These are phyloP conservation scores for Melanotaenia nigrans DNA, from an alignment of 2,797 vertebrate species.

Conservation along the genomic window DNA sequence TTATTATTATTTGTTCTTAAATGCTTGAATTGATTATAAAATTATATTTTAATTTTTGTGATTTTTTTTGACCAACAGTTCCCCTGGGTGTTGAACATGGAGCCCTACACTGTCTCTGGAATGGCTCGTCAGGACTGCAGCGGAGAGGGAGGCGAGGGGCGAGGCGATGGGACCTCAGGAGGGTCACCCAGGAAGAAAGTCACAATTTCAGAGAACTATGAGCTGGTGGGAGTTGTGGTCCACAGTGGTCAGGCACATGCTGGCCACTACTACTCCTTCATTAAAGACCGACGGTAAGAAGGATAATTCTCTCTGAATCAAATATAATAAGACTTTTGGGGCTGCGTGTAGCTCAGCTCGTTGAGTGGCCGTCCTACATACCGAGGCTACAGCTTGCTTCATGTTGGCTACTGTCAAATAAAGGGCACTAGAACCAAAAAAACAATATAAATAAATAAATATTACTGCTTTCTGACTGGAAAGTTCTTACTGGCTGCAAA, in stretches of 20 bases:
- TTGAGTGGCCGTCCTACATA: too few species aligned
- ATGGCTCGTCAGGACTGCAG: constrained; percentile 98
- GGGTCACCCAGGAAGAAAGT: constrained; percentile 97
- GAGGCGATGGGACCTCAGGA: constrained; percentile 85
- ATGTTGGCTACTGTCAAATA: too few species aligned
- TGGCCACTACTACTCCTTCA: constrained; percentile 99
- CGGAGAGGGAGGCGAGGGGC: constrained; percentile 89
- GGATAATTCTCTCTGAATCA: neutral
- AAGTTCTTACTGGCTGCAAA: neutral
- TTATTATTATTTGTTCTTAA: neutral
- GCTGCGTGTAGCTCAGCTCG: too few species aligned
- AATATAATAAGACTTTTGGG: too few species aligned
- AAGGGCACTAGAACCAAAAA: too few species aligned
- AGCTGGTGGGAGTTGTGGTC: constrained; percentile 96
- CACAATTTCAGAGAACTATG: constrained; percentile 98
- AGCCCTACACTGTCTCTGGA: constrained; percentile 97
- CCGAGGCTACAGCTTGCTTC: too few species aligned
- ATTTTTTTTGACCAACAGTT: constrained; percentile 82
- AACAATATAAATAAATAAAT: neutral
- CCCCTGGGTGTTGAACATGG: constrained; percentile 99
- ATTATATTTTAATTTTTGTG: too few species aligned
- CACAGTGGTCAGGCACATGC: constrained; percentile 98
- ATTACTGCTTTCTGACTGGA: neutral
- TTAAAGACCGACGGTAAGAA: constrained; percentile 95
- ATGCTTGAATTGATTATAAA: neutral